Evolutionary conservation across 2,888 invertebrate species (phyloP).

Genomic region (Metacarcinus magister): DNA sequence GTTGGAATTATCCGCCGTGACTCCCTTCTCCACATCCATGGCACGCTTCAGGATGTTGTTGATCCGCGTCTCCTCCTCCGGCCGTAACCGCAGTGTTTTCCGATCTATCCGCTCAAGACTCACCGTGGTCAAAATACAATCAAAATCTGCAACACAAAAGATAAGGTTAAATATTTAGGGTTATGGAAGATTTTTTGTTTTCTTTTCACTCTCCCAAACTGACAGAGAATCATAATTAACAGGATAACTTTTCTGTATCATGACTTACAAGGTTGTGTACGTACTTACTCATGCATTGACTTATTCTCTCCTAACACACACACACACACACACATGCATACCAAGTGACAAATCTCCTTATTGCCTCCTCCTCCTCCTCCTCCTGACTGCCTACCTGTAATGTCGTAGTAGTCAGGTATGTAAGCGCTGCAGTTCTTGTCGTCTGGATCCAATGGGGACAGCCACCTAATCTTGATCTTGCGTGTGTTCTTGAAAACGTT

Average conservation of each 20-base stretch:
- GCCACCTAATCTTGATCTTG: slow-evolving; percentile 95
- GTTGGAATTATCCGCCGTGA: slow-evolving; percentile 87
- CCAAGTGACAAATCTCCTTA: not conserved
- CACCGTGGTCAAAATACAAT: slow-evolving; percentile 94
- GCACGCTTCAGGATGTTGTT: slow-evolving; percentile 93
- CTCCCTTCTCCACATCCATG: slow-evolving; percentile 91
- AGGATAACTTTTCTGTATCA: too few species aligned
- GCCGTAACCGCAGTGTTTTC: slow-evolving; percentile 89
- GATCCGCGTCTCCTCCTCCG: slow-evolving; percentile 91
- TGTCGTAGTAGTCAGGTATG: slow-evolving; percentile 95
- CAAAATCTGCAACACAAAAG: slow-evolving; percentile 88
- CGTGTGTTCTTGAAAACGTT: slow-evolving; percentile 94
- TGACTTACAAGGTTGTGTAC: too few species aligned
- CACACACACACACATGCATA: too few species aligned
- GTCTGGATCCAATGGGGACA: slow-evolving; percentile 89
- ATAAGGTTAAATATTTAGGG: not conserved
- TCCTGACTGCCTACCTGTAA: slow-evolving; percentile 88
- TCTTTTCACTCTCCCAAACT: too few species aligned
- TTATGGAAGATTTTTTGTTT: too few species aligned
- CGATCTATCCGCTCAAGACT: slow-evolving; percentile 90
- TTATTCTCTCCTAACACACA: too few species aligned
- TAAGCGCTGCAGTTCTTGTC: slow-evolving; percentile 90
- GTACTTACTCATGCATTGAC: not conserved
- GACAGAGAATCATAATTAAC: too few species aligned
- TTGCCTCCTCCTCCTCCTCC: too few species aligned